Conservation (phyloP, 1,140 invertebrate species). For the Apis dorsata region DNA sequence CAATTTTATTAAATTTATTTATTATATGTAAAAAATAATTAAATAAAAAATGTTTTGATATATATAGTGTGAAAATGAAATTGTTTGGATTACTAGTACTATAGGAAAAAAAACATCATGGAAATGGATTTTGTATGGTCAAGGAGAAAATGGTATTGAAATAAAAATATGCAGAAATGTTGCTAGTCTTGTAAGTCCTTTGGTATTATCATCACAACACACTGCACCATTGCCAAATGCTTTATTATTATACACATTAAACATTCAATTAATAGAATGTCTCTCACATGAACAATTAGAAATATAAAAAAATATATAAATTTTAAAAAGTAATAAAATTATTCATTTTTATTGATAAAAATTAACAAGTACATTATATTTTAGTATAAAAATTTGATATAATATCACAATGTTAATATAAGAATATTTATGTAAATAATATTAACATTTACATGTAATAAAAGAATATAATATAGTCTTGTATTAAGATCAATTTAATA, state of each 20-base stretch:
- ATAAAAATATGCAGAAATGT: constrained; percentile 68
- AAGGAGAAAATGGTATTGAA: constrained; percentile 59
- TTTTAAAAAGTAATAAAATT: constrained; percentile 26
- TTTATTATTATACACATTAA: constrained; percentile 58
- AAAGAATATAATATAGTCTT: not conserved
- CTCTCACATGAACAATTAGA: constrained; percentile 20
- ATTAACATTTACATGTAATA: not conserved
- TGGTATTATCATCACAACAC: constrained; percentile 51
- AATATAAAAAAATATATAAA: constrained; percentile 12
- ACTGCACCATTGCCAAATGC: constrained; percentile 65
- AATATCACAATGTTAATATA: constrained; percentile 22
- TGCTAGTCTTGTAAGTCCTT: constrained; percentile 63
- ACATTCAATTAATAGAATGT: constrained; percentile 65
- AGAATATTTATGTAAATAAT: not conserved
- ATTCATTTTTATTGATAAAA: constrained; percentile 13
- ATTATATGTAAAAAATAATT: constrained; percentile 7
- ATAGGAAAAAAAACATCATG: constrained; percentile 59
- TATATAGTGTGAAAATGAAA: constrained; percentile 67
- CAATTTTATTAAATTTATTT: not conserved
- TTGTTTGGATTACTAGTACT: constrained; percentile 68
- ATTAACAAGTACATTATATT: constrained; percentile 18
- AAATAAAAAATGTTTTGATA: not conserved
- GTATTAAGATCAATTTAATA: constrained; percentile 6
- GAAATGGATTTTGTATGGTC: constrained; percentile 70
- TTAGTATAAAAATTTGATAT: not conserved